Evolutionary conservation across 2,888 invertebrate genomes (phyloP).

Genomic region (Micoletzkya japonica): DNA sequence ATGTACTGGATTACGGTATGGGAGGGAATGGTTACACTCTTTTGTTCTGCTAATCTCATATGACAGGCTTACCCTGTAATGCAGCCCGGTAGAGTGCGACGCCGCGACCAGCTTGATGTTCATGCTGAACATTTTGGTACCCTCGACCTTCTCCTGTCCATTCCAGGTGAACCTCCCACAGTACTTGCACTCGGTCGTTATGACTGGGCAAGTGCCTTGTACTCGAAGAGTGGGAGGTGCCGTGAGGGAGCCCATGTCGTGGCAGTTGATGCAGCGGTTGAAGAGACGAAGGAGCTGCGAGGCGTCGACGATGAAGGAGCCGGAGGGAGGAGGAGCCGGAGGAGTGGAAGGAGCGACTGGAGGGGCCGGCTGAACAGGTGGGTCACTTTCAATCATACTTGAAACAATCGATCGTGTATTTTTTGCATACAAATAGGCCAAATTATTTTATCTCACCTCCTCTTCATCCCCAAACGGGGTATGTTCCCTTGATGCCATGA

Average conservation of each 20-base stretch:
- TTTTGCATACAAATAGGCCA: slow-evolving; percentile 1
- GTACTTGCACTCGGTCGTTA: not conserved
- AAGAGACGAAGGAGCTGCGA: not conserved
- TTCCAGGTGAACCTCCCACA: not conserved
- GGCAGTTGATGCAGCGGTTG: not conserved
- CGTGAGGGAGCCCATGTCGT: not conserved
- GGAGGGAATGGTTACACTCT: too few relatives aligned
- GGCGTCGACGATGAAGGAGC: not conserved
- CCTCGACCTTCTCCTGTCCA: not conserved
- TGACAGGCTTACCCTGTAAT: not conserved
- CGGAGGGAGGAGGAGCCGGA: not conserved
- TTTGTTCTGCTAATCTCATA: not conserved
- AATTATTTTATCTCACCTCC: too few relatives aligned
- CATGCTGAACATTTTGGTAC: not conserved
- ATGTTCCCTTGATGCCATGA: too few relatives aligned
- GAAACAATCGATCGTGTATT: not conserved
- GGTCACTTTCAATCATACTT: too few relatives aligned
- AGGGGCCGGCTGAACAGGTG: not conserved
- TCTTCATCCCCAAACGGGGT: too few relatives aligned
- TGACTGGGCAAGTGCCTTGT: not conserved
- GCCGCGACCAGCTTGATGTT: not conserved
- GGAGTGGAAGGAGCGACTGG: not conserved
- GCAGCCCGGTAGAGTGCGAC: not conserved
- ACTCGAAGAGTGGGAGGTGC: not conserved
- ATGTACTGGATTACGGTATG: too few relatives aligned